Evolutionary conservation across 2,888 invertebrate genomes (phyloP).

Genomic region (Keiferia lycopersicella): DNA sequence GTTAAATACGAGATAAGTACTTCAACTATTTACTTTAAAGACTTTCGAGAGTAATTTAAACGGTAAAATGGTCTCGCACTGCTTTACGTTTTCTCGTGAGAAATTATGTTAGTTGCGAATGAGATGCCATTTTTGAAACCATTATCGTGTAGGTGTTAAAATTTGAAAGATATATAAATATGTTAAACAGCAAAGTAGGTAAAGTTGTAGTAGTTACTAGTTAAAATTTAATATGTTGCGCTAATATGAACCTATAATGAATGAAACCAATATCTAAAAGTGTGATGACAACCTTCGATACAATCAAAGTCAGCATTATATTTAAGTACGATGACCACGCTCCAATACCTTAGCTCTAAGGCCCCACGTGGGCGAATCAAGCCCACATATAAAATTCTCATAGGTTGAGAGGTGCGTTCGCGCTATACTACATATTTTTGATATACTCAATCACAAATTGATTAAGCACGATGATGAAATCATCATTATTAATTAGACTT

Average conservation of each 20-base stretch:
- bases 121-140: not conserved
- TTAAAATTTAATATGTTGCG: not conserved
- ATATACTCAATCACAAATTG: slow-evolving; percentile 29
- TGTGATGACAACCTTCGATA: slow-evolving; percentile 37
- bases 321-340: slow-evolving; percentile 36
- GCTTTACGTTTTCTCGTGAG: slow-evolving; percentile 10
- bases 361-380: slow-evolving; percentile 36
- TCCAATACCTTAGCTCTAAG: slow-evolving; percentile 30
- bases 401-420: slow-evolving; percentile 17
- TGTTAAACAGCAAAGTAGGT: not conserved
- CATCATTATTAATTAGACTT: slow-evolving; percentile 45
- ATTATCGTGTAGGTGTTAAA: not conserved
- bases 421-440: slow-evolving; percentile 29
- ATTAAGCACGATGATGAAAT: slow-evolving; percentile 31
- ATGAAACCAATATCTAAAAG: not conserved
- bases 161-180: no score
- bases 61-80: slow-evolving; percentile 1
- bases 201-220: not conserved
- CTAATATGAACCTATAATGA: not conserved
- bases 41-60: not conserved
- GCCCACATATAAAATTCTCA: slow-evolving; percentile 39
- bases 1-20: not conserved
- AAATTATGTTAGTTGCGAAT: not conserved
- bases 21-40: not conserved
- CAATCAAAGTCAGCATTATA: slow-evolving; percentile 26